phyloP scores from a whole-genome alignment of 2,888 invertebrate species.

The Luperina testacea region DNA sequence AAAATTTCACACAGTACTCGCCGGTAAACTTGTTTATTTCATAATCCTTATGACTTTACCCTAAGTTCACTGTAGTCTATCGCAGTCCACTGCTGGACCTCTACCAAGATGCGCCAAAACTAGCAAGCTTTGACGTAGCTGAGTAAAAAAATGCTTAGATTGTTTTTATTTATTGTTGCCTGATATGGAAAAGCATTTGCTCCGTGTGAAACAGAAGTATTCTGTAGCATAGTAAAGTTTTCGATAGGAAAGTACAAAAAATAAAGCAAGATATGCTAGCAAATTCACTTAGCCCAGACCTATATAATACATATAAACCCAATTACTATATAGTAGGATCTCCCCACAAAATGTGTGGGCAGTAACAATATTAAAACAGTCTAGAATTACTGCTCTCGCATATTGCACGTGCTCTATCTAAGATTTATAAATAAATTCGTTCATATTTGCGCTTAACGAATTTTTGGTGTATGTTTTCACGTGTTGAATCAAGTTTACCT shows the following conservation, averaged over 20 bases:
- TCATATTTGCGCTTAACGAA: neutral
- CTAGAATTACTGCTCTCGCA: conserved; percentile 6
- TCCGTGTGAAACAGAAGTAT: neutral
- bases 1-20: neutral
- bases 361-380: conserved; percentile 30
- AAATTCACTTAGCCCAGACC: conserved; percentile 1
- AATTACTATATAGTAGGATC: conserved; percentile 20
- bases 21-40: neutral
- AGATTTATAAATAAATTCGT: neutral
- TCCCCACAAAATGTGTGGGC: conserved; percentile 36
- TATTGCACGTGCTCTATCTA: conserved; percentile 17
- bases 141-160: neutral
- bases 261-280: neutral
- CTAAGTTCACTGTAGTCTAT: too few species aligned
- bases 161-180: neutral
- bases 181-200: neutral
- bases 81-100: too few species aligned
- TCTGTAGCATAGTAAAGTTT: neutral
- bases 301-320: conserved; percentile 9
- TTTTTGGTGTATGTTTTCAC: neutral
- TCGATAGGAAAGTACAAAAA: neutral
- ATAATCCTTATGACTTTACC: neutral
- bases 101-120: neutral
- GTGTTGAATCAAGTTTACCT: conserved; percentile 33
- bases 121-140: neutral